Percentiles rank a stretch among this genome's conserved stretches.
phyloP scores from a whole-genome alignment of 2,888 invertebrate genomes.

The Serrognathus titanus region DNA sequence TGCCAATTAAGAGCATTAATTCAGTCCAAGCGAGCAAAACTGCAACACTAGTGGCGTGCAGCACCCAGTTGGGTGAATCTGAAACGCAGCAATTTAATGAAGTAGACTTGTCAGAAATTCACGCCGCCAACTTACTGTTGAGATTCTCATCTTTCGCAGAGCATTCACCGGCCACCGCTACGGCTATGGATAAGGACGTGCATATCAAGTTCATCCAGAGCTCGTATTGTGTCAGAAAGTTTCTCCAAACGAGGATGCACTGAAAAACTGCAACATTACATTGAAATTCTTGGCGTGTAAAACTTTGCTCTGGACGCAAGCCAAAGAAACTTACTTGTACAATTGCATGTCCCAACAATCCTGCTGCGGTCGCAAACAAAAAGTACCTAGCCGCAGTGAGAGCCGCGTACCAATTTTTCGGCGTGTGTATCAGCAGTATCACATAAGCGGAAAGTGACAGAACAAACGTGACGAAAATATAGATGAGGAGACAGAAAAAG shows the following conservation, averaged over 20 bases:
- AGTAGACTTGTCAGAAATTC: background rate
- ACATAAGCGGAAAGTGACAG: constrained; percentile 45
- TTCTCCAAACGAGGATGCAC: constrained; percentile 39
- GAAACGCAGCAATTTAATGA: constrained; percentile 9
- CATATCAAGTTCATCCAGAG: constrained; percentile 46
- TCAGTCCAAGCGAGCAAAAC: constrained; percentile 54
- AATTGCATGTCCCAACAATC: constrained; percentile 37
- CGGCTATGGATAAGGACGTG: constrained; percentile 39
- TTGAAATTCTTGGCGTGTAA: background rate
- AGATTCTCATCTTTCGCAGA: constrained; percentile 10
- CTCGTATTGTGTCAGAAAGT: constrained; percentile 45
- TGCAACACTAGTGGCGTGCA: constrained; percentile 47
- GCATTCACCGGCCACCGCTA: constrained; percentile 33
- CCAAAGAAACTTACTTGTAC: constrained; percentile 33
- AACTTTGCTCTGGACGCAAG: background rate
- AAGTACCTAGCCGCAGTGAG: constrained; percentile 33
- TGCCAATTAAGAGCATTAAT: constrained; percentile 54
- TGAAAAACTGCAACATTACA: constrained; percentile 22
- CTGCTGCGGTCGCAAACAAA: constrained; percentile 34
- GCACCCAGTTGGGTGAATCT: constrained; percentile 40
- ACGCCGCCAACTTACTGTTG: constrained; percentile 15
- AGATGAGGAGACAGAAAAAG: constrained; percentile 50
- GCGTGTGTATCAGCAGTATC: constrained; percentile 29
- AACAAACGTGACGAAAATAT: constrained; percentile 46
- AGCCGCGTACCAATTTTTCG: constrained; percentile 22